Evolutionary conservation across 2,888 invertebrate species (phyloP).

Genomic region (Andricus quercusramuli): DNA sequence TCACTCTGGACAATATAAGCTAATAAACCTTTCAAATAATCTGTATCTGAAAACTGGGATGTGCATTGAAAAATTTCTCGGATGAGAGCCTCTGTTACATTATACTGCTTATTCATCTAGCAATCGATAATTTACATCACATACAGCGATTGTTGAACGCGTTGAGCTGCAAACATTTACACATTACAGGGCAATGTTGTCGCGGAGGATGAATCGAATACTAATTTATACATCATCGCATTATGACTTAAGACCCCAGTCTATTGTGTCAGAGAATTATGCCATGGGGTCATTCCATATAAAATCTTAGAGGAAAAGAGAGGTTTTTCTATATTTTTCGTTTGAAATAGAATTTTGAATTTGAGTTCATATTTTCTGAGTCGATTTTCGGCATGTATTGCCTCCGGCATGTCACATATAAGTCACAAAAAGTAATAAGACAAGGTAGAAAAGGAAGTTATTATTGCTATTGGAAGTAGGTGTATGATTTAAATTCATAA

Average conservation of each 20-base stretch:
- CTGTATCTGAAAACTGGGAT: background rate
- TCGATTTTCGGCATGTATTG: too few species aligned
- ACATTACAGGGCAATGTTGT: constrained; percentile 28
- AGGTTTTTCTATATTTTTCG: background rate
- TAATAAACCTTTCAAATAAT: background rate
- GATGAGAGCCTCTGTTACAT: constrained; percentile 6
- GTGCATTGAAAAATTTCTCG: background rate
- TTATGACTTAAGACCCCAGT: constrained; percentile 6
- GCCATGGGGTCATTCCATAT: background rate
- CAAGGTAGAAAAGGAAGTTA: too few species aligned
- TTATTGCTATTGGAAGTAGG: too few species aligned
- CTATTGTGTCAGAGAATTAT: background rate
- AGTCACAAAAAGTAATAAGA: too few species aligned
- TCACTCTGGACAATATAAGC: background rate
- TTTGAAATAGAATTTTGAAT: background rate
- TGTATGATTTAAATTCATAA: too few species aligned
- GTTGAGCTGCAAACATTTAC: constrained; percentile 32
- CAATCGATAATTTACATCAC: constrained; percentile 20
- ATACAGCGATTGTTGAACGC: constrained; percentile 22
- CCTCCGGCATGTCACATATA: too few species aligned
- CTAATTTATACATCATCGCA: constrained; percentile 20
- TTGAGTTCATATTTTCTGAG: too few species aligned
- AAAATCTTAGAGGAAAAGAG: background rate
- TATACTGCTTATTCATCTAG: background rate
- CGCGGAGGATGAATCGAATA: constrained; percentile 36